Evolutionary conservation across 2,888 invertebrate genomes (phyloP).

Genomic region (Eurytoma adleriae): DNA sequence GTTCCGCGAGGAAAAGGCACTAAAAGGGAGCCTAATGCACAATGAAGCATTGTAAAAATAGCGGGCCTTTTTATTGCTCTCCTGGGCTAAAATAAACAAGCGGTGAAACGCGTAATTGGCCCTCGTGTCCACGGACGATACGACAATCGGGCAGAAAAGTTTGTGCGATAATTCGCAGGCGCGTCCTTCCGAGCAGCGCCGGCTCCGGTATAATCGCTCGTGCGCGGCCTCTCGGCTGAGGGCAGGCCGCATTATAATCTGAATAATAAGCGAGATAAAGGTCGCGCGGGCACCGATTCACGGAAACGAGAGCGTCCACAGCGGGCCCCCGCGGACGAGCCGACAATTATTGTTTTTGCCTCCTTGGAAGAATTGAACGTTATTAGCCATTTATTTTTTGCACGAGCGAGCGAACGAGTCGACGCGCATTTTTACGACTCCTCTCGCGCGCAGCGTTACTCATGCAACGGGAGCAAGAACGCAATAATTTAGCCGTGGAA

Average conservation of each 20-base stretch:
- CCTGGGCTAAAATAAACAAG: no score
- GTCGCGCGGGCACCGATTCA: not conserved
- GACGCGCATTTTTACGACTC: not conserved
- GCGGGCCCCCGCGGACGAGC: not conserved
- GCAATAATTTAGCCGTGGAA: not conserved
- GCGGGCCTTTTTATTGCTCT: no score
- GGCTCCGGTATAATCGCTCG: no score
- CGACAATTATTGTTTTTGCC: constrained; percentile 9
- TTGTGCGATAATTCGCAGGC: no score
- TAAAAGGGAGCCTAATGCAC: no score
- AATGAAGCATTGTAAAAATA: no score
- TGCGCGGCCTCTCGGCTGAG: not conserved
- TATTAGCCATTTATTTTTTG: not conserved
- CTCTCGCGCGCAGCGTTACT: not conserved
- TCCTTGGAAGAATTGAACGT: constrained; percentile 1
- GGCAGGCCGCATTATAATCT: not conserved
- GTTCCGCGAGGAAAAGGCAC: no score
- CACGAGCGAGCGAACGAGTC: no score
- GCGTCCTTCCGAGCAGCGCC: not conserved
- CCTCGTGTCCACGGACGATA: not conserved
- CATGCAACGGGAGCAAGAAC: constrained; percentile 11
- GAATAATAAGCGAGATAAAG: not conserved
- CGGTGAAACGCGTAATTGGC: no score
- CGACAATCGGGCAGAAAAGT: not conserved
- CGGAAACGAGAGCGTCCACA: not conserved